Conservation (phyloP, 2,113 vertebrate species). For the Castor canadensis region DNA sequence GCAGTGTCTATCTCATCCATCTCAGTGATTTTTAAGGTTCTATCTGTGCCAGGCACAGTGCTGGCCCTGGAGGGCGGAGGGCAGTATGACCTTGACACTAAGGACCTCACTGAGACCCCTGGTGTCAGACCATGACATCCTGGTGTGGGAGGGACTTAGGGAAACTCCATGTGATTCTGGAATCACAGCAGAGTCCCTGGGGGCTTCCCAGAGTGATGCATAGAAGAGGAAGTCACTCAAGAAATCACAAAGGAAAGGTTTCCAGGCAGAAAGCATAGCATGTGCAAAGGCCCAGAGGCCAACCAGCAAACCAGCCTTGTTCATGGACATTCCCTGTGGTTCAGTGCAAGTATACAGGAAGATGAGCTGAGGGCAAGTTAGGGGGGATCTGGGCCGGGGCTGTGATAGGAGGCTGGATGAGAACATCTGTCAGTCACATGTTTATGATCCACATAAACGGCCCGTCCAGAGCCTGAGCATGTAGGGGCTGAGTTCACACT, state of each 20-base stretch:
- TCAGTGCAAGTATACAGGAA: not conserved
- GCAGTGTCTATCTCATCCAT: not conserved
- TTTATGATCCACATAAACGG: accelerated
- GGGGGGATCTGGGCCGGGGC: too few species aligned
- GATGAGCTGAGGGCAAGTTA: not conserved
- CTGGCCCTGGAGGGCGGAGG: too few species aligned
- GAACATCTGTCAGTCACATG: accelerated
- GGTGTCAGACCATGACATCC: not conserved
- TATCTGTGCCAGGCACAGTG: not conserved
- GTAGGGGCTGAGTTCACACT: not conserved
- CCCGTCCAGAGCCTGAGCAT: not conserved
- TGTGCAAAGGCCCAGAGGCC: not conserved
- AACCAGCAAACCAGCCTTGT: not conserved
- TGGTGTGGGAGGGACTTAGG: too few species aligned
- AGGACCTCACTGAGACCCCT: not conserved
- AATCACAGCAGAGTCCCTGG: not conserved
- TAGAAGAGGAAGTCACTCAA: not conserved
- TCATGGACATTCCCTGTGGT: not conserved
- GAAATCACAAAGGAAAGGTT: not conserved
- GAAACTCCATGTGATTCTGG: not conserved
- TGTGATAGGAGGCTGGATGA: too few species aligned
- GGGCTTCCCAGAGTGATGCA: not conserved
- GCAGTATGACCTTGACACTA: accelerated
- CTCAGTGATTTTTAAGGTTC: not conserved
- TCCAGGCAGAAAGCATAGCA: too few species aligned